These are phyloP conservation scores for Enteromius thamalakanensis DNA, from an alignment of 2,797 vertebrate genomes.

Conservation along the genomic window DNA sequence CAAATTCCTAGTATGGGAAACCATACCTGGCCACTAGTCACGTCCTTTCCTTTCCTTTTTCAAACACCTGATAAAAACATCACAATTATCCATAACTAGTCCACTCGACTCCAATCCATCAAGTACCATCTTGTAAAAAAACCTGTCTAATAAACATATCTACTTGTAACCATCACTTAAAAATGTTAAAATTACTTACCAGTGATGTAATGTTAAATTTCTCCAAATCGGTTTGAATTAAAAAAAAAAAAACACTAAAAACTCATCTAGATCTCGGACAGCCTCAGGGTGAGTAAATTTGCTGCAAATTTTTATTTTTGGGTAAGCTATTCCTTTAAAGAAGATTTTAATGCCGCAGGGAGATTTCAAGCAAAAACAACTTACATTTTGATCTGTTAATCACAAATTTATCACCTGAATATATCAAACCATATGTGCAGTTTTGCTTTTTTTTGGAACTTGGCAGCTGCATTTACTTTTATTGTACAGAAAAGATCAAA, in stretches of 20 bases:
- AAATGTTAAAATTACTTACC: neutral
- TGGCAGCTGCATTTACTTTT: neutral
- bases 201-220: neutral
- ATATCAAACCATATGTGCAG: neutral
- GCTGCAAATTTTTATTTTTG: neutral
- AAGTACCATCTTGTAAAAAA: neutral
- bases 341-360: neutral
- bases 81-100: neutral
- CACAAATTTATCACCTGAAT: neutral
- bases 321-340: neutral
- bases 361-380: neutral
- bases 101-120: neutral
- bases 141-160: neutral
- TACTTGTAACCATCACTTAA: neutral
- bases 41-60: no score
- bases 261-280: neutral
- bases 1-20: no score
- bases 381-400: neutral
- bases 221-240: neutral
- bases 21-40: no score
- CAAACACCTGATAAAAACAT: neutral
- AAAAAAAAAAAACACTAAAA: neutral
- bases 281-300: neutral
- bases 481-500: neutral
- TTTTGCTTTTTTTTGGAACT: neutral